Percentiles rank a stretch among this genome's conserved stretches.
phyloP scores from a whole-genome alignment of 2,797 vertebrate species.

The Capromys pilorides region DNA sequence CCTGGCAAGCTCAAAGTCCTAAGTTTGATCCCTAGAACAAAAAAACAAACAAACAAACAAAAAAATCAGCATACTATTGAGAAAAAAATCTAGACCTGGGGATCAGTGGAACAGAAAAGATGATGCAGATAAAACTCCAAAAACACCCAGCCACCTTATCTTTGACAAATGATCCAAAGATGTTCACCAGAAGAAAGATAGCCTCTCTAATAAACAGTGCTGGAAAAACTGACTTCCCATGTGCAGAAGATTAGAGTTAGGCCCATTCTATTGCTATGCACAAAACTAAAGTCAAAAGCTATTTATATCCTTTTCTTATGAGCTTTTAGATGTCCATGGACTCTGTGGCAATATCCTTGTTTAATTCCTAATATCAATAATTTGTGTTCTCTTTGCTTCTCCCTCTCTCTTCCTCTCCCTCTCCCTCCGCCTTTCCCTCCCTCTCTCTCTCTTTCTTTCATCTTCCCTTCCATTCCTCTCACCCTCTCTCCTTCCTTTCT shows the following conservation, averaged over 20 bases:
- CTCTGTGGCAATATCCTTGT: not conserved
- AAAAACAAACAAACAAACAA: too few species aligned
- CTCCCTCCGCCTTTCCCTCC: not conserved
- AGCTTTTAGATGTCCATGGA: not conserved
- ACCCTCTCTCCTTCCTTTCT: not conserved
- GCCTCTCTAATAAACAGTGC: not conserved
- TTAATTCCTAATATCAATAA: not conserved
- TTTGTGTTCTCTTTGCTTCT: not conserved
- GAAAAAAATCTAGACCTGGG: not conserved
- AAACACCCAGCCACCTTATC: not conserved
- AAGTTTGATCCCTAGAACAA: too few species aligned
- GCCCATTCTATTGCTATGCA: not conserved
- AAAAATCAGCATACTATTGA: not conserved
- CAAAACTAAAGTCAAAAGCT: not conserved
- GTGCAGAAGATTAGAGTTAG: not conserved
- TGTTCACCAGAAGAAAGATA: not conserved
- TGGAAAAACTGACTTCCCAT: not conserved
- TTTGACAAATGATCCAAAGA: not conserved
- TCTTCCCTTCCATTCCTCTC: not conserved
- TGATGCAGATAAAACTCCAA: not conserved
- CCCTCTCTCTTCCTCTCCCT: not conserved
- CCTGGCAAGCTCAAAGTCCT: too few species aligned
- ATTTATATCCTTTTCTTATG: not conserved
- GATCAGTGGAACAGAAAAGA: not conserved
- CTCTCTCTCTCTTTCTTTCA: not conserved